Evolutionary conservation across 2,797 vertebrate species (phyloP).

Genomic region (Neosilurus hyrtlii): DNA sequence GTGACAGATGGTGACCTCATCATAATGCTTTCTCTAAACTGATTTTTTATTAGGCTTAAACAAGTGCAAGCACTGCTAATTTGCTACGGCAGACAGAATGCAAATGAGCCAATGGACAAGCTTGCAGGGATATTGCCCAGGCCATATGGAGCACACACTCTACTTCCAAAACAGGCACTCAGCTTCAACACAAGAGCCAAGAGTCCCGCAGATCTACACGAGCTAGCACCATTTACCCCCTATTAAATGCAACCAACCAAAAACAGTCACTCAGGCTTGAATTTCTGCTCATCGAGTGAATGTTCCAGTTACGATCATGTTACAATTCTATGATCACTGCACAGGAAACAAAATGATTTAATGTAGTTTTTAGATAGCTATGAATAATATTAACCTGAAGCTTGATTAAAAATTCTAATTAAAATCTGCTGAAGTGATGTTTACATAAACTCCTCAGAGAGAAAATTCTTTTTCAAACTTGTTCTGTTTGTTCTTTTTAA

Average conservation of each 20-base stretch:
- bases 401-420: neutral
- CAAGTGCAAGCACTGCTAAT: conserved; percentile 82
- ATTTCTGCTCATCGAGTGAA: neutral
- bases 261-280: neutral
- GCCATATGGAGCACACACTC: conserved; percentile 75
- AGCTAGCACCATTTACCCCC: conserved; percentile 37
- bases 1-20: conserved; percentile 88
- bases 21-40: conserved; percentile 76
- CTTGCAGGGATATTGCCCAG: conserved; percentile 71
- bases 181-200: conserved; percentile 53
- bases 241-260: conserved; percentile 32
- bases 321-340: neutral
- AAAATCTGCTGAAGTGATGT: neutral
- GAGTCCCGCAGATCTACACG: conserved; percentile 46
- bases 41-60: conserved; percentile 90
- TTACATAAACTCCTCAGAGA: neutral
- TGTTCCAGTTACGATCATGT: neutral
- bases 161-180: conserved; percentile 71
- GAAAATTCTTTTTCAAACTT: neutral
- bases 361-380: neutral
- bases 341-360: neutral
- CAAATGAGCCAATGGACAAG: conserved; percentile 77
- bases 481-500: conserved; percentile 33
- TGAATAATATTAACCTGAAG: neutral
- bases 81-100: conserved; percentile 79